Conservation (phyloP, 2,888 invertebrate species). For the Clunio marinus region DNA sequence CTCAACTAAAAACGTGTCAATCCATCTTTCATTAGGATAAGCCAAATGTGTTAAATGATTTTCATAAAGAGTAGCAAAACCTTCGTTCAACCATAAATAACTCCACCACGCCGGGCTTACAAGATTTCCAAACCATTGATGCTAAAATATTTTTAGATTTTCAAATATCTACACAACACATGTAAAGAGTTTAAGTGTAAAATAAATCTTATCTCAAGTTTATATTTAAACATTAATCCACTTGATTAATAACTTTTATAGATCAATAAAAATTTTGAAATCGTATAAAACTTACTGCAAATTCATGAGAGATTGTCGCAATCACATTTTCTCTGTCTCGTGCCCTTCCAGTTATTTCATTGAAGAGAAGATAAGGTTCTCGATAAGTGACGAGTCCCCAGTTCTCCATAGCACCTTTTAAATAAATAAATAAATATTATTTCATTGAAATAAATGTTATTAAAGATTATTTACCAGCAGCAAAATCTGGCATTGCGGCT, state of each 20-base stretch:
- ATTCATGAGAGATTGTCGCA: slow-evolving; percentile 22
- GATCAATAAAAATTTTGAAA: no score
- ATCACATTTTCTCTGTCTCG: slow-evolving; percentile 8
- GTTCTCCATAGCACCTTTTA: slow-evolving; percentile 81
- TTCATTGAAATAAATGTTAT: neutral
- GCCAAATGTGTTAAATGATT: slow-evolving; percentile 58
- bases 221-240: no score
- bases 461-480: slow-evolving; percentile 83
- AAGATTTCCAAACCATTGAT: slow-evolving; percentile 51
- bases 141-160: neutral
- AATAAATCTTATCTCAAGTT: no score
- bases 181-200: no score
- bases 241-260: no score
- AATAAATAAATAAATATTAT: no score
- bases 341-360: slow-evolving; percentile 2
- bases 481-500: slow-evolving; percentile 80
- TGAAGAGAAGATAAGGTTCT: slow-evolving; percentile 46
- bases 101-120: slow-evolving; percentile 69
- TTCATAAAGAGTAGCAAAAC: slow-evolving; percentile 67
- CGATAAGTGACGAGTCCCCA: slow-evolving; percentile 85
- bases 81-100: slow-evolving; percentile 61
- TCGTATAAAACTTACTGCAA: slow-evolving; percentile 28
- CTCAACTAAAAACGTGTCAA: slow-evolving; percentile 70
- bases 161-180: neutral
- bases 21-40: slow-evolving; percentile 62